Conservation (phyloP, 2,797 vertebrate genomes). For the Vultur gryphus region DNA sequence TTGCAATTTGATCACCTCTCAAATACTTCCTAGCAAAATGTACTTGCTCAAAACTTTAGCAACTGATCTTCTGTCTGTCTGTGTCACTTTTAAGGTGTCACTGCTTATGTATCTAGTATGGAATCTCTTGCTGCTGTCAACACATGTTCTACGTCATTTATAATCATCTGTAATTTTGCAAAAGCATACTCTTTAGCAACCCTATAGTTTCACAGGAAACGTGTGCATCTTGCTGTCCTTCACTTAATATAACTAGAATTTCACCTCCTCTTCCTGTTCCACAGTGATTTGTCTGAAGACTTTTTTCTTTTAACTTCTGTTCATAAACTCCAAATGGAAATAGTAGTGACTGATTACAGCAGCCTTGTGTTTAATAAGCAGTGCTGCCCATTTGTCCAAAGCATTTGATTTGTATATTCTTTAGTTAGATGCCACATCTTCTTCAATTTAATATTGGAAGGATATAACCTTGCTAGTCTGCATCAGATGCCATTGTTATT, state of each 20-base stretch:
- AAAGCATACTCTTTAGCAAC: neutral
- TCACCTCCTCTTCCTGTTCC: neutral
- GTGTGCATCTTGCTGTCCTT: neutral
- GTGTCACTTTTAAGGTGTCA: neutral
- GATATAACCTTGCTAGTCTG: neutral
- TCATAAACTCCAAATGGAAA: constrained; percentile 15
- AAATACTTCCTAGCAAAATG: neutral
- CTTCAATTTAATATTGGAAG: neutral
- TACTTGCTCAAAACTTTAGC: neutral
- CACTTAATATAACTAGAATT: neutral
- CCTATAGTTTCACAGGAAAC: neutral
- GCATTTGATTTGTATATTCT: neutral
- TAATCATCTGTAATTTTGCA: neutral
- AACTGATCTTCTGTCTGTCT: neutral
- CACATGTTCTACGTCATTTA: neutral
- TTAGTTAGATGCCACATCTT: neutral
- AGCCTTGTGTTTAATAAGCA: neutral
- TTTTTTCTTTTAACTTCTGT: neutral
- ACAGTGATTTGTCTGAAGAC: neutral
- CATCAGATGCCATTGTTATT: neutral
- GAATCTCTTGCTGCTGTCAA: neutral
- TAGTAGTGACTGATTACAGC: neutral
- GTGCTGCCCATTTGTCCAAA: neutral
- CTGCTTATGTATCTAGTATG: neutral
- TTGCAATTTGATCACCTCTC: neutral